These are phyloP conservation scores for Ursus arctos DNA, from an alignment of 2,113 vertebrate species.

Conservation along the genomic window DNA sequence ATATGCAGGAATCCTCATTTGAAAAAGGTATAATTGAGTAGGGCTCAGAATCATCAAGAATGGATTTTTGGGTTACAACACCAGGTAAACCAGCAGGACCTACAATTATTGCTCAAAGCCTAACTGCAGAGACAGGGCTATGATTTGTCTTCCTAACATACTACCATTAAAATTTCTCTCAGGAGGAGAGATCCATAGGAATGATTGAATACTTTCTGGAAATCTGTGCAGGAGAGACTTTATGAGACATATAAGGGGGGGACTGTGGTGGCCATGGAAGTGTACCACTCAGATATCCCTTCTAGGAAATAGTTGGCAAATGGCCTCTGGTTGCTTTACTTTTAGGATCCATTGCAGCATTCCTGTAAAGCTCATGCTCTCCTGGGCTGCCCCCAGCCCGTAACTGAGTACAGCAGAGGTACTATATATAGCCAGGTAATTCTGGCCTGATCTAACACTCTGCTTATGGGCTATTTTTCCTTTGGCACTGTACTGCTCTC, in stretches of 20 bases:
- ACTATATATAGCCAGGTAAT: rapidly evolving
- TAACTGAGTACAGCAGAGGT: background rate
- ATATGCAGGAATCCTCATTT: background rate
- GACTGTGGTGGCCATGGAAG: background rate
- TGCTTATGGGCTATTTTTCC: background rate
- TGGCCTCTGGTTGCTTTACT: background rate
- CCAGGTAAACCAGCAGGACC: background rate
- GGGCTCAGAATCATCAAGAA: too few relatives aligned
- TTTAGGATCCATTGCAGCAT: background rate
- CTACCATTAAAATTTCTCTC: background rate
- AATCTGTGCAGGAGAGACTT: background rate
- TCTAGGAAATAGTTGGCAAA: background rate
- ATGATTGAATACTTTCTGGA: background rate
- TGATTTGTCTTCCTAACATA: background rate
- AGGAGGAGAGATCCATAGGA: background rate
- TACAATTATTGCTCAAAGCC: background rate
- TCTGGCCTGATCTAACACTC: background rate
- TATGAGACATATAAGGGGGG: background rate
- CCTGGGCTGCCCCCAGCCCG: background rate
- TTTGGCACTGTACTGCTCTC: background rate
- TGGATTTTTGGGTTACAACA: background rate
- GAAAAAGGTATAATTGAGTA: background rate
- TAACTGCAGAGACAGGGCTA: background rate
- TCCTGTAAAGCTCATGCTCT: background rate
- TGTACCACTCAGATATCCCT: background rate